Evolutionary conservation across 2,113 vertebrate genomes (phyloP).

Genomic region (Upupa epops): DNA sequence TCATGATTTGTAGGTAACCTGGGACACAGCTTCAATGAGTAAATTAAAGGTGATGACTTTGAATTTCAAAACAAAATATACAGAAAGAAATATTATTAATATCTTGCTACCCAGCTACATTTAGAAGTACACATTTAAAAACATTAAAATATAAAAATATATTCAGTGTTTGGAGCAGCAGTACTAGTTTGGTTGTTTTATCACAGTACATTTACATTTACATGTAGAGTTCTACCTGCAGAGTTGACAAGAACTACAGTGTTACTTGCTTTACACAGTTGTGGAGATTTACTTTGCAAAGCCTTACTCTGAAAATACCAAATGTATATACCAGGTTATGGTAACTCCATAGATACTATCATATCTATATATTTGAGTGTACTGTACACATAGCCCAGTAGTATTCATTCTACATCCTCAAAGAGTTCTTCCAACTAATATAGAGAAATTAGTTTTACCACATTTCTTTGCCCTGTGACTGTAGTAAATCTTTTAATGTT

Average conservation of each 20-base stretch:
- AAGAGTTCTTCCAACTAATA: neutral
- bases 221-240: neutral
- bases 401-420: neutral
- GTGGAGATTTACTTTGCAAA: neutral
- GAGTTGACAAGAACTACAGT: neutral
- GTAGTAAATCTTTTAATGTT: neutral
- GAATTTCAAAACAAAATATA: neutral
- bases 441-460: constrained; percentile 4
- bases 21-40: neutral
- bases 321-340: neutral
- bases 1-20: neutral
- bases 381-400: neutral
- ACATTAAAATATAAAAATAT: neutral
- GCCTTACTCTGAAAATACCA: neutral
- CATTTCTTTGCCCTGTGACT: neutral
- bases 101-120: neutral
- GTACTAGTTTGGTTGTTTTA: neutral
- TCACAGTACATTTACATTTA: neutral
- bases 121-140: neutral
- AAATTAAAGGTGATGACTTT: neutral
- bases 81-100: neutral
- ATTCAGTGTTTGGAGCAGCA: neutral
- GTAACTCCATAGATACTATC: neutral
- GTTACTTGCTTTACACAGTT: neutral
- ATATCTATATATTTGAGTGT: neutral